Base-by-base conservation (phyloP, 1,140 invertebrate genomes). In the Aradophagus sp. region DNA sequence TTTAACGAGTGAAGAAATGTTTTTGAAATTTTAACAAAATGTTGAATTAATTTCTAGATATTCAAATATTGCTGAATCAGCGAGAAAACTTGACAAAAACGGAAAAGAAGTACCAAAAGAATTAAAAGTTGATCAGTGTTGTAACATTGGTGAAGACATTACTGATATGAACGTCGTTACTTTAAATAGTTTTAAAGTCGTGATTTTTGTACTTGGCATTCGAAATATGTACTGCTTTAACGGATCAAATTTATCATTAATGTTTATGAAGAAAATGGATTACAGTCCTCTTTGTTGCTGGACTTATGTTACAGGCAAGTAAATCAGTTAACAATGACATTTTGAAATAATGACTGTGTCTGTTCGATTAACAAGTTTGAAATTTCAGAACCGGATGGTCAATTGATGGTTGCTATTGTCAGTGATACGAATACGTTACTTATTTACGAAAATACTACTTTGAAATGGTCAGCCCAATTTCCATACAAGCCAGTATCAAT, bases 381-480 rank as follows among this genome's bases (percentile, higher is more conserved):
- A 19, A 34, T 59, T 68, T 68, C 77, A 91, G 89, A 89, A 77
- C 87, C 87, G 52, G 86, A 89, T 71, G 88, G 88, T 3, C 88
- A 89, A 58, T 73, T 91, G 52, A 89, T 92, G 82, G 82, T 89
- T 27, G 84, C 91, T 75, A 86, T 93, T 31, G 86, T 90, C n/a
- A 90, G 90, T 36, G 91, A 93, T 77, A 91, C 91, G 45, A 88
- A 88, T 47, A 91, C 90, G 53, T 77, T 93, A 26, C 87, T 93
- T 62, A 87, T 97, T 52, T 96, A 95, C 80, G 89, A 95, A 83
- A 89, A 92, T 48, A 91, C 91, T 17, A 90, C 89, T 8, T 82
- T 97, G 20, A 89, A 91, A 76, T 97, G 95, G 96, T 93, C 93
- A 15, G 93, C 95, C 11, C 92, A 95, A 80, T 81, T 97, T 20